A percentile compares a stretch with the other conserved stretches of the same genome.
Evolutionary conservation across 2,113 vertebrate species (phyloP).

Genomic region (Pogona vitticeps): DNA sequence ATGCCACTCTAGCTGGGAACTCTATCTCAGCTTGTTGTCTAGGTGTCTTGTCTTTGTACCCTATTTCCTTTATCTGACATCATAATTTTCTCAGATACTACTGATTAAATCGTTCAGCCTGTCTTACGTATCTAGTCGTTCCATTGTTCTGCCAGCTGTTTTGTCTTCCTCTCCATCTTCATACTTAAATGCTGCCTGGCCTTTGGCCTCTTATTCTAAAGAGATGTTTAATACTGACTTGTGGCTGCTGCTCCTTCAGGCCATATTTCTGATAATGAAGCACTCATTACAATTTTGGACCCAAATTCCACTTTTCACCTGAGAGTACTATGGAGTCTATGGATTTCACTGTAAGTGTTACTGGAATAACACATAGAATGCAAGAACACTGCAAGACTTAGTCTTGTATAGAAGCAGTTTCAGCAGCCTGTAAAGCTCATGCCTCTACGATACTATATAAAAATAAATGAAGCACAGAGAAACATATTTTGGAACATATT

Average conservation of each 20-base stretch:
- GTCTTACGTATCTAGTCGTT: too few species aligned
- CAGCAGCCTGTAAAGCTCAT: slow-evolving; percentile 58
- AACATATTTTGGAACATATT: slow-evolving; percentile 47
- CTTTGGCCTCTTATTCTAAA: background rate
- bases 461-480: slow-evolving; percentile 47
- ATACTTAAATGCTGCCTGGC: background rate
- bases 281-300: background rate
- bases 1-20: too few species aligned
- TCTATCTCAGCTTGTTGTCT: too few species aligned
- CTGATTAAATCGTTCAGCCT: too few species aligned
- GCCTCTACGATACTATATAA: slow-evolving; percentile 55
- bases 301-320: slow-evolving; percentile 42
- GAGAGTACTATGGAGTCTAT: slow-evolving; percentile 20
- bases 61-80: too few species aligned
- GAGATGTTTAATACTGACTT: background rate
- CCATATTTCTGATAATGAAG: background rate
- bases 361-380: background rate
- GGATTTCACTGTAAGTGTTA: background rate
- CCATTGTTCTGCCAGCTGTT: too few species aligned
- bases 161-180: background rate
- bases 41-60: too few species aligned
- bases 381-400: background rate
- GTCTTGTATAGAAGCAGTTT: slow-evolving; percentile 25
- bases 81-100: too few species aligned
- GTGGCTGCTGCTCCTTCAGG: background rate